A percentile compares a stretch with the other conserved stretches of the same genome.
Conservation (phyloP, 2,888 invertebrate species). For the Drosophila greeni region DNA sequence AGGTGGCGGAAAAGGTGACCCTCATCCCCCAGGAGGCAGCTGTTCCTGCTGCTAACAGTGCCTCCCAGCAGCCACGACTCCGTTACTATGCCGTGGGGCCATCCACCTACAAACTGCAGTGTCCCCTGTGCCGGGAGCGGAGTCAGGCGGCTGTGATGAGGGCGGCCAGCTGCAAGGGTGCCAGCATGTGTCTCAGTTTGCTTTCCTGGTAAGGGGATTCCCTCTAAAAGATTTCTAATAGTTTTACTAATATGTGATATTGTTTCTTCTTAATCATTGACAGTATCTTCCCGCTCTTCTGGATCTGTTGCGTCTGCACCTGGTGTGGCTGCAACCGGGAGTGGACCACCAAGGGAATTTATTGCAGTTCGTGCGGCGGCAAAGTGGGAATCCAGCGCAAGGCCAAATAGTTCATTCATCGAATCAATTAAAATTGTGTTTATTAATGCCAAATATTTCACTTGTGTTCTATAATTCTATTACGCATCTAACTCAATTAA, state of each 20-base stretch:
- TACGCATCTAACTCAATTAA: slow-evolving; percentile 69
- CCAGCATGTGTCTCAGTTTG: slow-evolving; percentile 70
- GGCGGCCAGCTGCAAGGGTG: slow-evolving; percentile 69
- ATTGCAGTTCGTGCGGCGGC: slow-evolving; percentile 73
- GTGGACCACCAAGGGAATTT: slow-evolving; percentile 73
- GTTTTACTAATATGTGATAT: neutral
- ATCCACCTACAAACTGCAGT: slow-evolving; percentile 72
- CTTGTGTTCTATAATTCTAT: slow-evolving; percentile 52
- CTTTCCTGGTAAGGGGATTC: slow-evolving; percentile 69
- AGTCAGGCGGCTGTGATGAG: slow-evolving; percentile 75
- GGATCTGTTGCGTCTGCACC: slow-evolving; percentile 74
- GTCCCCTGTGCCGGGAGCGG: slow-evolving; percentile 75
- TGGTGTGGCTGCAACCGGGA: slow-evolving; percentile 75
- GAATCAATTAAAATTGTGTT: slow-evolving; percentile 48
- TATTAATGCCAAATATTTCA: slow-evolving; percentile 49
- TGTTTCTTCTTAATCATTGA: neutral
- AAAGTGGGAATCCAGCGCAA: slow-evolving; percentile 71
- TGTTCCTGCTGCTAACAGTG: neutral
- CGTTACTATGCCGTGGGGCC: slow-evolving; percentile 76
- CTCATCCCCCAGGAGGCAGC: slow-evolving; percentile 41
- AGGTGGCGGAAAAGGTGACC: slow-evolving; percentile 44
- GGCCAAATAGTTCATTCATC: slow-evolving; percentile 51
- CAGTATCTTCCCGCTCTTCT: slow-evolving; percentile 73
- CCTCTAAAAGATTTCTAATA: neutral
- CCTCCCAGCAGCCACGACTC: slow-evolving; percentile 47